Percentiles rank a stretch among this genome's conserved stretches.
phyloP scores from a whole-genome alignment of 2,797 vertebrate species.

The Zenarchopterus dispar region DNA sequence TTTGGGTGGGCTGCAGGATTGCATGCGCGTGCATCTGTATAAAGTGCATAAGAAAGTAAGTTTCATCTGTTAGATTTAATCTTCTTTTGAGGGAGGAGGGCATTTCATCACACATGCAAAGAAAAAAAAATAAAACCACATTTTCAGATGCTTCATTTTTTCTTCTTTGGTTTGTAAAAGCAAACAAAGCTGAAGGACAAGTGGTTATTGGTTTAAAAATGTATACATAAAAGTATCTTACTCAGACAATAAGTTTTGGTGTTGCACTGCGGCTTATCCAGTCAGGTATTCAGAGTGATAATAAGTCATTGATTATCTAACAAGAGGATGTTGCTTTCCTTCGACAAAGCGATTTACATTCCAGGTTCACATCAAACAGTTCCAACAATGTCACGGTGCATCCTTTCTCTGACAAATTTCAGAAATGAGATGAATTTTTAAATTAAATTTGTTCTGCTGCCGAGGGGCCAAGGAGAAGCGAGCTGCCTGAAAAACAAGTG shows the following conservation, averaged over 20 bases:
- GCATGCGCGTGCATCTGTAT: not conserved
- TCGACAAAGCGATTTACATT: not conserved
- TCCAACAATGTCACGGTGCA: too few relatives aligned
- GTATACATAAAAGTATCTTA: not conserved
- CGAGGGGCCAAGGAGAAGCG: too few relatives aligned
- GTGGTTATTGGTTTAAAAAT: not conserved
- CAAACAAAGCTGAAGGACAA: not conserved
- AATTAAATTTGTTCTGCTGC: too few relatives aligned
- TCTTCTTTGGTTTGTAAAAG: not conserved
- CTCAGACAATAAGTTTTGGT: not conserved
- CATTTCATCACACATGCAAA: not conserved
- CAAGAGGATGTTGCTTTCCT: not conserved
- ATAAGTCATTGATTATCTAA: not conserved
- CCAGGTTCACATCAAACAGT: too few relatives aligned
- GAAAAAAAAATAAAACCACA: not conserved
- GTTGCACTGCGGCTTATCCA: not conserved
- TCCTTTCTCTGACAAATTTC: too few relatives aligned
- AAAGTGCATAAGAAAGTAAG: not conserved
- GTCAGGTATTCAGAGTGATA: not conserved
- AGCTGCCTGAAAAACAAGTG: too few relatives aligned
- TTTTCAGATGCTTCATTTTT: too few relatives aligned
- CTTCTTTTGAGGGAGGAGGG: not conserved
- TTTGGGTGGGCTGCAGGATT: not conserved
- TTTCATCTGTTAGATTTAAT: not conserved
- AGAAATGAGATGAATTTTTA: too few relatives aligned